These are phyloP conservation scores for Esperia sulphurella DNA, from an alignment of 2,888 invertebrate genomes.

Conservation along the genomic window DNA sequence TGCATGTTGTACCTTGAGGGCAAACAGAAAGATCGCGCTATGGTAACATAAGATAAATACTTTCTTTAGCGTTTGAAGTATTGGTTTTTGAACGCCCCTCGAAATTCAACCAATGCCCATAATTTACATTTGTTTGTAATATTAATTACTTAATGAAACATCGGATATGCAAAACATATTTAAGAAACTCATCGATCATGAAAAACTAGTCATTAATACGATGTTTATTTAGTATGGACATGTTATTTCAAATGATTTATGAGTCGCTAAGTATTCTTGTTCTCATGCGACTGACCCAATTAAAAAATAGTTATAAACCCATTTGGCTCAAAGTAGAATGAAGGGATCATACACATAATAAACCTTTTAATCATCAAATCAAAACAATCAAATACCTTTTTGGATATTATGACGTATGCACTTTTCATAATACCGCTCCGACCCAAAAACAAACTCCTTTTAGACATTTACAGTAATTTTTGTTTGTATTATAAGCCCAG, in stretches of 20 bases:
- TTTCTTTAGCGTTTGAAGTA: too few relatives aligned
- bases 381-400: too few relatives aligned
- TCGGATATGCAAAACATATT: neutral
- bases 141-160: neutral
- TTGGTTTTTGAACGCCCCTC: neutral
- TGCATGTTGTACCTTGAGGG: too few relatives aligned
- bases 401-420: too few relatives aligned
- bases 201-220: constrained; percentile 15
- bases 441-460: too few relatives aligned
- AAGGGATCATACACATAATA: too few relatives aligned
- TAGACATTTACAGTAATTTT: too few relatives aligned
- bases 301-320: neutral
- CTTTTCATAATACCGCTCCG: too few relatives aligned
- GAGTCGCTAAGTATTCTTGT: constrained; percentile 14
- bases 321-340: neutral
- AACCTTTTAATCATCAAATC: too few relatives aligned
- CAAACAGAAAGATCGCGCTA: too few relatives aligned
- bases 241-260: constrained; percentile 47
- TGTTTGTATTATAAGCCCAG: too few relatives aligned
- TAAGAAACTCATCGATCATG: constrained; percentile 3
- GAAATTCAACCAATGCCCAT: neutral
- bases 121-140: neutral
- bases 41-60: too few relatives aligned
- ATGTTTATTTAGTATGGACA: neutral
- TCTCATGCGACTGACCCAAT: constrained; percentile 1